phyloP scores from a whole-genome alignment of 2,113 vertebrate genomes.

The Accipiter virgatus region DNA sequence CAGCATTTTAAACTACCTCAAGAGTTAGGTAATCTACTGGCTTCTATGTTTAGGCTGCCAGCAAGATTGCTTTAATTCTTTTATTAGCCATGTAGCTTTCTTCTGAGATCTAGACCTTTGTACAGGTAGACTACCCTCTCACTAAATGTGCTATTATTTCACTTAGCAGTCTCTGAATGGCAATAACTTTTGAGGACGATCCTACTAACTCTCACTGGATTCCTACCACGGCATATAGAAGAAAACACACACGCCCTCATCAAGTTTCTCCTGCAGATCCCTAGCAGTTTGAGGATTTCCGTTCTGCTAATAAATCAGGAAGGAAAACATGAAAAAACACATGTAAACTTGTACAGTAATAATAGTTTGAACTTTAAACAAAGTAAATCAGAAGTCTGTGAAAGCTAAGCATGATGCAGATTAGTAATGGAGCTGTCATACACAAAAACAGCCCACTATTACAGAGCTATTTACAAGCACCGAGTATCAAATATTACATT shows the following conservation, averaged over 20 bases:
- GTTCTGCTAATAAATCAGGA: background rate
- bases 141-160: background rate
- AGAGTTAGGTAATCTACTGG: background rate
- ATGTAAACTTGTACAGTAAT: background rate
- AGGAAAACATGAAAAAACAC: background rate
- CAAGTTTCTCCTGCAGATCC: background rate
- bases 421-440: background rate
- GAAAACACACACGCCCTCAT: background rate
- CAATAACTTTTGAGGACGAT: background rate
- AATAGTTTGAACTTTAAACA: background rate
- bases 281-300: background rate
- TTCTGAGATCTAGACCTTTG: background rate
- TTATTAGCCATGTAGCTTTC: background rate
- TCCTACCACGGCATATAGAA: background rate
- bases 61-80: background rate
- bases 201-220: background rate
- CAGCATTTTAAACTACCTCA: background rate
- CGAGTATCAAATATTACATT: background rate
- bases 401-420: background rate
- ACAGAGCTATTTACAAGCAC: background rate
- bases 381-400: background rate
- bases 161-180: background rate
- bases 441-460: rapidly evolving
- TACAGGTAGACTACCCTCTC: background rate
- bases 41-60: background rate